Percentiles rank a stretch among this genome's conserved stretches.
phyloP scores from a whole-genome alignment of 2,797 vertebrate genomes.

The Lagodon rhomboides region DNA sequence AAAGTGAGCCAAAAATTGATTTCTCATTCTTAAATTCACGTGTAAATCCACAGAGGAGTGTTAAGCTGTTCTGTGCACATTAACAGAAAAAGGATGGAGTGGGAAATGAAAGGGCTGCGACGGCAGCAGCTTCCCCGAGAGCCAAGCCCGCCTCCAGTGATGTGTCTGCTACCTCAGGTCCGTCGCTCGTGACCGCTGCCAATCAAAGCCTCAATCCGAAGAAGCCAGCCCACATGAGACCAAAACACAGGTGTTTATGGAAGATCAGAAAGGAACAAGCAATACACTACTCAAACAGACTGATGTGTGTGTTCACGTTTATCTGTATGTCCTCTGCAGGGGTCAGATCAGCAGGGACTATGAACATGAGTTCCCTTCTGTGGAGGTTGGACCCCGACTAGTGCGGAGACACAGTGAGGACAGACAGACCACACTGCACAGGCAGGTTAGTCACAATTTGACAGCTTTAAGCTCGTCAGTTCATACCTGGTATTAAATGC shows the following conservation, averaged over 20 bases:
- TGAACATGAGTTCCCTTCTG: slow-evolving; percentile 83
- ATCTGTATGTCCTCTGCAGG: slow-evolving; percentile 72
- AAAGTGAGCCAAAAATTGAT: slow-evolving; percentile 41
- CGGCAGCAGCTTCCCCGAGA: slow-evolving; percentile 50
- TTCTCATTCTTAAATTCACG: slow-evolving; percentile 9
- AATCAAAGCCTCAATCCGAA: slow-evolving; percentile 52
- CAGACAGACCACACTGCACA: slow-evolving; percentile 54
- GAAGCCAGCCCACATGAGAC: slow-evolving; percentile 9
- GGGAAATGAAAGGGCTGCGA: slow-evolving; percentile 48
- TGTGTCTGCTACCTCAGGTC: slow-evolving; percentile 44
- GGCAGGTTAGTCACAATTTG: slow-evolving; percentile 76
- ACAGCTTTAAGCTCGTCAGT: too few species aligned
- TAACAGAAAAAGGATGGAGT: slow-evolving; percentile 54
- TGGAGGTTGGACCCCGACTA: slow-evolving; percentile 72
- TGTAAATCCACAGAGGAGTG: neutral
- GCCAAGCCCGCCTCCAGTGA: slow-evolving; percentile 50
- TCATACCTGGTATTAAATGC: too few species aligned
- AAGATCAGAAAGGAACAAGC: neutral
- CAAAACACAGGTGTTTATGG: slow-evolving; percentile 67
- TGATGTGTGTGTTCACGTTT: slow-evolving; percentile 14
- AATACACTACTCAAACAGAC: neutral
- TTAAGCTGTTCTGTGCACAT: slow-evolving; percentile 23
- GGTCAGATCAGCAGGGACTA: slow-evolving; percentile 86
- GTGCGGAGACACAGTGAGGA: slow-evolving; percentile 50
- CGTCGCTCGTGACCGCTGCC: slow-evolving; percentile 39